These are phyloP conservation scores for Syngnathus scovelli DNA, from an alignment of 2,113 vertebrate species.

Conservation along the genomic window DNA sequence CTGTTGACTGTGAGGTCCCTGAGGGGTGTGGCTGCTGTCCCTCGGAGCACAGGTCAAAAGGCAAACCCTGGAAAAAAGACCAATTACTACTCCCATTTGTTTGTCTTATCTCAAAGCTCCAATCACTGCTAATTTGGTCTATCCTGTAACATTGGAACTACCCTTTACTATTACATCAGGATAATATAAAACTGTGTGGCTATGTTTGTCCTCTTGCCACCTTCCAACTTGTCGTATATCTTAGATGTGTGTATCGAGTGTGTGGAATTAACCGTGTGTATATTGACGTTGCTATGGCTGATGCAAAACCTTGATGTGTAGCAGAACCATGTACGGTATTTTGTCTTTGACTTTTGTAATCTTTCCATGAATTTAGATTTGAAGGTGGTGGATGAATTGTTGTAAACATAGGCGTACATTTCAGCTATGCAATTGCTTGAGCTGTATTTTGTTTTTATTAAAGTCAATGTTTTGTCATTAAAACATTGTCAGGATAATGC, in stretches of 20 bases:
- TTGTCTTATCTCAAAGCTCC: conserved; percentile 53
- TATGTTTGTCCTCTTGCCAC: conserved; percentile 2
- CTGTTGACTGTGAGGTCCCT: conserved; percentile 12
- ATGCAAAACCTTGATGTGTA: conserved; percentile 18
- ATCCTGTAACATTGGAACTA: conserved; percentile 41
- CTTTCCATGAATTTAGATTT: conserved; percentile 29
- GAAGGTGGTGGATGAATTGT: conserved; percentile 16
- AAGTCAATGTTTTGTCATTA: neutral
- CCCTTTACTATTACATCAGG: conserved; percentile 18
- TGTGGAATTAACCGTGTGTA: conserved; percentile 15
- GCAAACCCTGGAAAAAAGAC: conserved; percentile 35
- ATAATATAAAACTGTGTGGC: neutral
- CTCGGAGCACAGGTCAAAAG: conserved; percentile 32
- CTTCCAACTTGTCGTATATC: neutral
- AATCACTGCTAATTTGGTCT: conserved; percentile 47
- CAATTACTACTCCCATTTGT: conserved; percentile 10
- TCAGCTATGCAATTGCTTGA: neutral
- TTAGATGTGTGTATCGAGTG: conserved; percentile 8
- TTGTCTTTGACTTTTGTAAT: conserved; percentile 27
- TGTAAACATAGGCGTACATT: neutral
- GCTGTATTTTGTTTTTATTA: neutral
- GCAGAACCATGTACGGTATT: conserved; percentile 13
- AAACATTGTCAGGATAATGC: too few relatives aligned
- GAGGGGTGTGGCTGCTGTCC: conserved; percentile 33
- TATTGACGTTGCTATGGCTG: conserved; percentile 24